Evolutionary conservation across 2,113 vertebrate species (phyloP), one percentile per base, ranked within the genome.

Genomic region (Scomber scombrus): DNA sequence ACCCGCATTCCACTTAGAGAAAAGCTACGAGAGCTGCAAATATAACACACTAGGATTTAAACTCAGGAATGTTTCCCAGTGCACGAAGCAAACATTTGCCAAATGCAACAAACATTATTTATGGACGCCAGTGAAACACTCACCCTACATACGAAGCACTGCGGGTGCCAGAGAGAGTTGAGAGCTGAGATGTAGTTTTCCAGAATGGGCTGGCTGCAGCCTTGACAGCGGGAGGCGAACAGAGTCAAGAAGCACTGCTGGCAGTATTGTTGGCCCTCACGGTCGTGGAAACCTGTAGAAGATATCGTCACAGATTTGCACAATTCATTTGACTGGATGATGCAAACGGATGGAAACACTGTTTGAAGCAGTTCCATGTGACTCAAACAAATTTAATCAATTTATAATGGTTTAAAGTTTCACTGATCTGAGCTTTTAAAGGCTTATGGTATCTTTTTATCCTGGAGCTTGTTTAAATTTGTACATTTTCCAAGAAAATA

Each of bases 161-260:
- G 96, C 0, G 97, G 97, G 86, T 98, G 97, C 97, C 97, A 98
- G 55, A 98, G 93, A 0, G 95, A 94, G 68, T 94, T 97, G 31
- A 98, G 96, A 2, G 97, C 97, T 0, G 97, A 97, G 92, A 97
- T 97, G 95, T 97, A 98, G 90, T 97, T 97, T 89, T 97, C 96
- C 94, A 97, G 92, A 64, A 98, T 97, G 55, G 97, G 96, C 83
- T 96, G 94, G 47, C 91, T 94, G 90, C 97, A 97, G 81, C 96
- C 97, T 75, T 97, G 92, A 94, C 96, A 92, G 70, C 96, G 96
- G 0, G 97, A 96, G 2, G 97, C 96, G 74, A 97, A 97, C 74
- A 97, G 94, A 67, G 95, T 95, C 90, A 97, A 91, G 73, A 97
- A 98, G 91, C 97, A 97, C 81, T 95, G 95, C 88, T 96, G 96